Evolutionary conservation across 2,888 invertebrate genomes (phyloP), one percentile per base, ranked within the genome.

Genomic region (Cheilosia vernalis): DNA sequence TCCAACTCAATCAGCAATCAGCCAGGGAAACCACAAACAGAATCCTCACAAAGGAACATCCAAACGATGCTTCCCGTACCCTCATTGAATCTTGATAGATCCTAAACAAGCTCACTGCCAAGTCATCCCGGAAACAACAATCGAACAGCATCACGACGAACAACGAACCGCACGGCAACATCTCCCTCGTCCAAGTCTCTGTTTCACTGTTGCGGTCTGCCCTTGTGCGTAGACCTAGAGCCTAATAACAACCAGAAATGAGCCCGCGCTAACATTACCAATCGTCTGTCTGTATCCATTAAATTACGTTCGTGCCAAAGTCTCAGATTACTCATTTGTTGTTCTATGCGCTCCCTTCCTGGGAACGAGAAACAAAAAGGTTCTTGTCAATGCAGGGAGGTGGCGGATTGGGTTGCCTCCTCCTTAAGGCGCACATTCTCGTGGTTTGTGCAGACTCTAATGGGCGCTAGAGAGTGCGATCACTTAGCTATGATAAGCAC

Each of bases 251-350:
- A 33, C 33, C 44, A 53, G 10, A 67, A 70, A 74, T 60, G 47
- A 64, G 40, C 60, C 69, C 58, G 76, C 66, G 64, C 84, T 84
- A 69, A 80, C 80, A 84, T 74, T 74, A 84, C 80, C 72, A 56
- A 73, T 72, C 64, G 76, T 80, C 70, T 66, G 80, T 42, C 76
- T 70, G 76, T 56, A 67, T 72, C 70, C 76, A 85, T 76, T 80
- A 76, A 76, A 76, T 67, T 30, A 77, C 81, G 72, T 81, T 85
- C 85, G 85, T 85, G 85, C 85, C 85, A 85, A 63, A 80, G 85
- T 81, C 72, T 85, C 81, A 58, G 85, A 81, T 85, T 85, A 85
- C 84, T 85, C 76, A 84, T 84, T 84, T 74, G 74, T 69, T 64
- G 37, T 74, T 73, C 61, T 64, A 44, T n/a, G 33, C 10, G 44